phyloP scores from a whole-genome alignment of 2,113 vertebrate genomes.

The Ellobius talpinus region DNA sequence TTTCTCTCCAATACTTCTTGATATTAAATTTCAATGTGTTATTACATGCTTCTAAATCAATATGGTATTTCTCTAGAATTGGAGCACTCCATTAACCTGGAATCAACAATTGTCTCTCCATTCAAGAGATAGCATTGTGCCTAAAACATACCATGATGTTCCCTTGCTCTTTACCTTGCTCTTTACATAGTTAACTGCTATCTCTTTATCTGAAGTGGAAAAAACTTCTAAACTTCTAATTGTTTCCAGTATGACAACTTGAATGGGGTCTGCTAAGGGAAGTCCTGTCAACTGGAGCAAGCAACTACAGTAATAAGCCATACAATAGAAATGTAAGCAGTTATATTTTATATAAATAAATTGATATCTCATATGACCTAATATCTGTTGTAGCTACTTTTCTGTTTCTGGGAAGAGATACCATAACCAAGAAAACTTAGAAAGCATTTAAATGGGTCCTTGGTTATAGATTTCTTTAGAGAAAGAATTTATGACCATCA shows the following conservation, averaged over 20 bases:
- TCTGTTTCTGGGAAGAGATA: neutral
- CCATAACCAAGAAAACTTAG: neutral
- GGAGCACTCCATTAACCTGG: neutral
- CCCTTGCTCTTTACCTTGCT: neutral
- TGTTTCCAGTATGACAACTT: conserved; percentile 5
- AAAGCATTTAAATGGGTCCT: neutral
- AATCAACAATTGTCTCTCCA: conserved; percentile 24
- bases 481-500: neutral
- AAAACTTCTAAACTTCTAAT: neutral
- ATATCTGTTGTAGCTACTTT: neutral
- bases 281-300: neutral
- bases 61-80: neutral
- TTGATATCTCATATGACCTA: neutral
- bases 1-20: conserved; percentile 10
- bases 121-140: conserved; percentile 4
- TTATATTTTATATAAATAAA: neutral
- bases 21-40: neutral
- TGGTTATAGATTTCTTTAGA: neutral
- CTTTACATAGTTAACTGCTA: neutral
- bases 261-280: neutral
- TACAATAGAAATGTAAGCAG: neutral
- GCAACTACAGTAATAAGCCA: neutral
- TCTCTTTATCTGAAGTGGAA: conserved; percentile 48
- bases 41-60: neutral
- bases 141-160: neutral